Base-by-base conservation (phyloP, 2,888 invertebrate genomes). In the Clostera curtula region DNA sequence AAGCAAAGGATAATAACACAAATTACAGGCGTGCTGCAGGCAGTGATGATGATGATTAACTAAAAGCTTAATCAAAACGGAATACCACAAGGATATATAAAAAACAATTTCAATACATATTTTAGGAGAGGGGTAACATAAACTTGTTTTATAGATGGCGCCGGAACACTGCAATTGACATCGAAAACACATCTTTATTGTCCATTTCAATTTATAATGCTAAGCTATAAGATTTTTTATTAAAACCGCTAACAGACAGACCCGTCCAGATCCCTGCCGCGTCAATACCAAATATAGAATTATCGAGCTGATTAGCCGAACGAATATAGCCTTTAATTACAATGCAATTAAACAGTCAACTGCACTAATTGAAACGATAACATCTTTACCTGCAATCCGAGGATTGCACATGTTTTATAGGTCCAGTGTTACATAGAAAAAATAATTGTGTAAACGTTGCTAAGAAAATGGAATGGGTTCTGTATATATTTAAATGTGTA, bases 321-420 rank as follows among this genome's bases (percentile, higher is more conserved):
- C 56, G 53, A 71, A 68, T 64, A 59, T 67, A 60, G 60, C 54
- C 62, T 60, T 62, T 70, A 72, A 74, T 70, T 66, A 64, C 62
- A 57, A 59, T 56, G 59, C 61, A 64, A 69, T 72, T 68, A 65
- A 69, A 56, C 53, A 62, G 55, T 56, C 49, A 54, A 57, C 44
- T 56, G 49, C 56, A 51, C 60, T 71, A 71, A 73, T 72, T 69
- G 68, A 66, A 51, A 51, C 46, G 59, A 60, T 61, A 60, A 59
- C 62, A 56, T 72, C 61, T 58, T 57, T 59, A 53, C 53, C 39
- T 43, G 41, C 43, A 40, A 34, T 43, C 36, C 39, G 40, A 46
- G 42, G 52, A 43, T 49, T 51, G 53, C 40, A 48, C 31, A 36
- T 43, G 60, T 67, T 69, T 68, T 65, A 52, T 41, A 27, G 18